Evolutionary conservation across 2,888 invertebrate genomes (phyloP).

Genomic region (Ptilodon capucinus): DNA sequence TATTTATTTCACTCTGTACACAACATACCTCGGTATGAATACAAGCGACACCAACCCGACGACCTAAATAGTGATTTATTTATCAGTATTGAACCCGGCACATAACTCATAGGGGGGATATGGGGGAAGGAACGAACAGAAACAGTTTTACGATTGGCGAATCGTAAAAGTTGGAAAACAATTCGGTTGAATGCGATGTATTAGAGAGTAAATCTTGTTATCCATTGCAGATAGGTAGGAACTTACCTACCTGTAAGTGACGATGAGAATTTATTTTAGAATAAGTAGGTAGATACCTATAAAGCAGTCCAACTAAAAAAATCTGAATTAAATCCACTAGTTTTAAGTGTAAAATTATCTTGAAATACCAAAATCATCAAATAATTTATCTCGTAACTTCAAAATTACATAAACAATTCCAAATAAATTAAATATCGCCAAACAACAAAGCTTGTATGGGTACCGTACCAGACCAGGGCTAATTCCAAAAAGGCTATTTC

Average conservation of each 20-base stretch:
- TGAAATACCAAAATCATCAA: neutral
- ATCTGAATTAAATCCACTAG: neutral
- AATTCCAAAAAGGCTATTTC: too few species aligned
- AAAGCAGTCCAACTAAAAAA: too few species aligned
- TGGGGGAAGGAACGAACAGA: conserved; percentile 29
- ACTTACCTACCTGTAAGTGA: too few species aligned
- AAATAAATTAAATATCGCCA: too few species aligned
- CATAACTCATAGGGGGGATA: conserved; percentile 45
- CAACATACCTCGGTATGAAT: conserved; percentile 38
- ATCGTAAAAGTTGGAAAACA: conserved; percentile 56
- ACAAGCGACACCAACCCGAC: conserved; percentile 49
- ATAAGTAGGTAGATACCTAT: too few species aligned
- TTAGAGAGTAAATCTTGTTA: conserved; percentile 26
- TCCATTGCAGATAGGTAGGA: too few species aligned
- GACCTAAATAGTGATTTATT: conserved; percentile 62
- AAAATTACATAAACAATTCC: neutral
- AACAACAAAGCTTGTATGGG: too few species aligned
- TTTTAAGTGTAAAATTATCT: neutral
- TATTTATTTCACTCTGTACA: conserved; percentile 40
- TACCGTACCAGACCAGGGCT: too few species aligned
- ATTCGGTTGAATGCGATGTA: conserved; percentile 42
- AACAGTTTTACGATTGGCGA: conserved; percentile 49
- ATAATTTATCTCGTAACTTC: neutral
- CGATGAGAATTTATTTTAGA: neutral
- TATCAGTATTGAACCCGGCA: conserved; percentile 46